phyloP scores from a whole-genome alignment of 2,888 invertebrate genomes.

The Psococerastis gibbosa region DNA sequence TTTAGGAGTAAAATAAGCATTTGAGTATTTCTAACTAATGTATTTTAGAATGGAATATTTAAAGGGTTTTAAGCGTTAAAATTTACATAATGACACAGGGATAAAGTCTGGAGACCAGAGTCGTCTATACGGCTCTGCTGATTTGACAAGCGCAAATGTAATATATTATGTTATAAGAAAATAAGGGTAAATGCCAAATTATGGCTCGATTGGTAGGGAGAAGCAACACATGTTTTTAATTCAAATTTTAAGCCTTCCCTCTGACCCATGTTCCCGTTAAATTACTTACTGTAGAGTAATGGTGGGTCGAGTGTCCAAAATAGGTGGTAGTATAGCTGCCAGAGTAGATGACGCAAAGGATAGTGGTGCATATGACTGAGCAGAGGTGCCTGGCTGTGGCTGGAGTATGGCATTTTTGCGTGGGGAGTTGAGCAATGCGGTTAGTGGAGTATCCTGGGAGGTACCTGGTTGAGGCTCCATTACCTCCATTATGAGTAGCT shows the following conservation, averaged over 20 bases:
- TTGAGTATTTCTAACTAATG: too few relatives aligned
- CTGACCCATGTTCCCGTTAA: neutral
- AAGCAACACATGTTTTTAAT: too few relatives aligned
- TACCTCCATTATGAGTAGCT: neutral
- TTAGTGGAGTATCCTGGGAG: conserved; percentile 3
- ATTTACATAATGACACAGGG: too few relatives aligned
- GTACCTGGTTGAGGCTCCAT: neutral
- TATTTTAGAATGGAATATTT: neutral
- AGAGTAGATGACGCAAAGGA: neutral
- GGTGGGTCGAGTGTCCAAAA: conserved; percentile 5
- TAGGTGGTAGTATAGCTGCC: neutral
- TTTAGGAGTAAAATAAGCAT: too few relatives aligned
- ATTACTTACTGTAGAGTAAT: conserved; percentile 6
- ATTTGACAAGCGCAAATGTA: too few relatives aligned
- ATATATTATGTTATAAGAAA: too few relatives aligned
- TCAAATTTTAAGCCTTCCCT: too few relatives aligned
- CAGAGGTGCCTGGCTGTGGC: neutral
- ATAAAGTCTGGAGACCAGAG: too few relatives aligned
- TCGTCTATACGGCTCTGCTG: too few relatives aligned
- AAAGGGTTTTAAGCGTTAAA: too few relatives aligned
- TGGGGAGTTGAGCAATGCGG: conserved; percentile 1
- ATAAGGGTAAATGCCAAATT: too few relatives aligned
- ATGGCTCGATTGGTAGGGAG: too few relatives aligned
- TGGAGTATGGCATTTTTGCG: neutral
- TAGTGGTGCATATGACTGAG: neutral